Evolutionary conservation across 2,888 invertebrate genomes (phyloP).

Genomic region (Shargacucullia verbasci): DNA sequence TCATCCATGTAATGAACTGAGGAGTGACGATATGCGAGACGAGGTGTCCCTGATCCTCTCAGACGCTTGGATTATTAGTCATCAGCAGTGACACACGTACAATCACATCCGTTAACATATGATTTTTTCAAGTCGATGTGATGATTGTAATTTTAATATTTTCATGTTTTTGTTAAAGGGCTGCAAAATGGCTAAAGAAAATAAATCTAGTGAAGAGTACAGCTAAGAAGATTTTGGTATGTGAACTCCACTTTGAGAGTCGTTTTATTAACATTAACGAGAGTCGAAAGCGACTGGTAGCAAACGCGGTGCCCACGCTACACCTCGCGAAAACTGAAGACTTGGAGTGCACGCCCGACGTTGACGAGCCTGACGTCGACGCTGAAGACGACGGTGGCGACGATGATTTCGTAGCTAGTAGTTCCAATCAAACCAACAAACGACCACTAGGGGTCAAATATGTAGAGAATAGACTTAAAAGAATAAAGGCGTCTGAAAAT

Average conservation of each 20-base stretch:
- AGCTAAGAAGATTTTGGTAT: constrained; percentile 33
- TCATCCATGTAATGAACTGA: no score
- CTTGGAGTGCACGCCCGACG: constrained; percentile 31
- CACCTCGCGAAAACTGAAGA: constrained; percentile 31
- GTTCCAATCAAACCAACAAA: no score
- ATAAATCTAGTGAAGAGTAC: constrained; percentile 20
- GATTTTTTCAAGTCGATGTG: no score
- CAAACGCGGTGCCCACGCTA: constrained; percentile 52
- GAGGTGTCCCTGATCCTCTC: no score
- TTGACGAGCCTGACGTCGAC: background rate
- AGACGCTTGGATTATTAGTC: no score
- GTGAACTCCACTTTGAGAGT: constrained; percentile 50
- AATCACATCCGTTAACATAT: no score
- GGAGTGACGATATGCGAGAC: no score
- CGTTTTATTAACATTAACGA: constrained; percentile 26
- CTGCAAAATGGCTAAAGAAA: constrained; percentile 30
- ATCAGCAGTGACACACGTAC: no score
- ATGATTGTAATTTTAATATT: background rate
- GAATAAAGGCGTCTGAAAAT: background rate
- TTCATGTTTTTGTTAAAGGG: constrained; percentile 21
- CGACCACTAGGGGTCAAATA: background rate
- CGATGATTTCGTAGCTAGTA: background rate
- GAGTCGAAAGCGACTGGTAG: constrained; percentile 42
- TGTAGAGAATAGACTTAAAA: background rate
- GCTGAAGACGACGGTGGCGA: no score